phyloP scores from a whole-genome alignment of 2,113 vertebrate species.

The Falcunculus frontatus region DNA sequence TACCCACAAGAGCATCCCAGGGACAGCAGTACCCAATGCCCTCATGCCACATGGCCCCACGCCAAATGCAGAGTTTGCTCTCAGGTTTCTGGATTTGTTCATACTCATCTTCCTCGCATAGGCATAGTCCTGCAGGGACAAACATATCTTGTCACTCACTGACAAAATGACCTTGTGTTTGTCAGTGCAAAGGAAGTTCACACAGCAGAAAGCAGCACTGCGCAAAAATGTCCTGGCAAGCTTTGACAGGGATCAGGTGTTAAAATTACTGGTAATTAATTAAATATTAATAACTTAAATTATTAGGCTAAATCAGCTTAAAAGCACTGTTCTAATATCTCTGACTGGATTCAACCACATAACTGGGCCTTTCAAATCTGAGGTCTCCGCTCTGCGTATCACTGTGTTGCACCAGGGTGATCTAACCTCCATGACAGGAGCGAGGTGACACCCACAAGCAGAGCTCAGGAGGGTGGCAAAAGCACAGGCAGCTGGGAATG shows the following conservation, averaged over 20 bases:
- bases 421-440: neutral
- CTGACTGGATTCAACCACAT: neutral
- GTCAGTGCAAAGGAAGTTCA: neutral
- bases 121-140: neutral
- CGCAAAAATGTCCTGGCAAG: neutral
- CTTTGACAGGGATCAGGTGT: neutral
- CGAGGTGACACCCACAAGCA: fast-evolving
- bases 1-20: neutral
- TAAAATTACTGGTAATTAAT: neutral
- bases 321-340: neutral
- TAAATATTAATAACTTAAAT: neutral
- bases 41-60: too few species aligned
- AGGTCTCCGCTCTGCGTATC: neutral
- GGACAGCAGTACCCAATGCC: neutral
- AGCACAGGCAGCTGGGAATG: neutral
- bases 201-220: neutral
- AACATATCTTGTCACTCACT: neutral
- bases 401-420: fast-evolving
- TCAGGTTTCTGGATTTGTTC: neutral
- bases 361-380: neutral
- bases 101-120: neutral
- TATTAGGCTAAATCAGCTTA: neutral
- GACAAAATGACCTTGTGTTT: neutral
- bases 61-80: neutral
- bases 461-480: neutral